Base-by-base conservation (phyloP, 2,888 invertebrate genomes). In the Rhimphoctona megacephalus region DNA sequence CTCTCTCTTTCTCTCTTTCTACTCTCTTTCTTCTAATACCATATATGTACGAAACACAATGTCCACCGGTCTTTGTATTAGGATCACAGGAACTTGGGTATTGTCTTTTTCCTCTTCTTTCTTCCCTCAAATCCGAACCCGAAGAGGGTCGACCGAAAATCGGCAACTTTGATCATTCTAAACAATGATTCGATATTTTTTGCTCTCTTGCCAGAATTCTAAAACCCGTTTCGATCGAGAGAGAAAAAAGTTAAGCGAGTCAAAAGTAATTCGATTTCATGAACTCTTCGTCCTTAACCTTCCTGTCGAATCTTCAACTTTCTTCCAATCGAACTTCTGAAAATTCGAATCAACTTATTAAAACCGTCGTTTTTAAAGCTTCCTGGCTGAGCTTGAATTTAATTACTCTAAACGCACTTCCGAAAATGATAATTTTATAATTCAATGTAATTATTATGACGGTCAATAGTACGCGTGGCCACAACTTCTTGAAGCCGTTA, bases 141-240 rank as follows among this genome's bases (percentile, higher is more conserved):
- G 54, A 49, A 33, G 17, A 46, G 74, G 73, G 57, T 33, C 17
- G 5, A 39, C 66, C 61, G 81, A 67, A 54, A 72, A 85, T 82
- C 61, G 74, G 81, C 85, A 82, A 76, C 86, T 87, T 87, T 87
- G 85, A 87, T 87, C 84, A 82, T 85, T 64, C 79, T 36, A 19
- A 83, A 57, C 67, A 33, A 76, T 74, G 33, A 33, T 30, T 78
- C 64, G 72, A 36, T 36, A 5, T 36, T 74, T 72, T 80, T 86
- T 85, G 49, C 30, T 73, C 6, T 33, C 19, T 36, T n/a, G 25
- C 36, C 22, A 78, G 25, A 17, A 36, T 25, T 33, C 11, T 22
- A 70, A 57, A 72, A 54, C 66, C 17, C 39, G n/a, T 70, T 43
- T 17, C 39, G 39, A 77, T 43, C 33, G 43, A 76, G 69, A n/a